Evolutionary conservation across 2,797 vertebrate species (phyloP), one percentile per base, ranked within the genome.

Genomic region (Tamandua tetradactyla): DNA sequence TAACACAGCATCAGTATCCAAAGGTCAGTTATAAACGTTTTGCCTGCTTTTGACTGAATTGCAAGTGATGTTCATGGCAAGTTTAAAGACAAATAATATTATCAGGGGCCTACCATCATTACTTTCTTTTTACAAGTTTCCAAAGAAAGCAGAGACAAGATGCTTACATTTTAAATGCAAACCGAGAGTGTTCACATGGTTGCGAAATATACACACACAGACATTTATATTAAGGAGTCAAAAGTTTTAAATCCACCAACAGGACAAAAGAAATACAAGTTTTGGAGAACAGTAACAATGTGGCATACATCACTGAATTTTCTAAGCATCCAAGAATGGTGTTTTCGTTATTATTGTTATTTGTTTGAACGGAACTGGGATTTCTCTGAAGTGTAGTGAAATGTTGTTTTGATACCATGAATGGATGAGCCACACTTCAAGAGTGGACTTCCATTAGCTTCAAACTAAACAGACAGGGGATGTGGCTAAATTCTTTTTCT

Each of bases 161-260:
- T 64, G 42, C 66, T 91, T 82, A 71, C 30, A 66, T 93, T 95
- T 93, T 87, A 75, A 93, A 85, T 47, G 68, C 74, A 91, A 55
- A n/a, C 74, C 79, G 27, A 47, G 64, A 88, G 27, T 76, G 81
- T 42, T 87, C 89, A 89, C 5, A 52, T 68, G 59, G 32, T 37
- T 81, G 35, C 12, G 87, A 88, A 83, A 64, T 42, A 52, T 25
- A 93, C 14, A 92, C 14, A 57, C 9, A 5, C 1, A 87, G 52
- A 79, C 9, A 37, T 62, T 79, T 89, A 69, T 18, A 76, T 64
- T 47, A 81, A 93, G 27, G 42, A 69, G 49, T 82, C n/a, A 92
- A 79, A 52, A 42, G 72, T 93, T 71, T 27, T 17, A 87, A 91
- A 88, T 72, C 71, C 18, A 69, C 64, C 35, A 81, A 91, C 1